Evolutionary conservation across 2,797 vertebrate genomes (phyloP).

Genomic region (Antrozous pallidus): DNA sequence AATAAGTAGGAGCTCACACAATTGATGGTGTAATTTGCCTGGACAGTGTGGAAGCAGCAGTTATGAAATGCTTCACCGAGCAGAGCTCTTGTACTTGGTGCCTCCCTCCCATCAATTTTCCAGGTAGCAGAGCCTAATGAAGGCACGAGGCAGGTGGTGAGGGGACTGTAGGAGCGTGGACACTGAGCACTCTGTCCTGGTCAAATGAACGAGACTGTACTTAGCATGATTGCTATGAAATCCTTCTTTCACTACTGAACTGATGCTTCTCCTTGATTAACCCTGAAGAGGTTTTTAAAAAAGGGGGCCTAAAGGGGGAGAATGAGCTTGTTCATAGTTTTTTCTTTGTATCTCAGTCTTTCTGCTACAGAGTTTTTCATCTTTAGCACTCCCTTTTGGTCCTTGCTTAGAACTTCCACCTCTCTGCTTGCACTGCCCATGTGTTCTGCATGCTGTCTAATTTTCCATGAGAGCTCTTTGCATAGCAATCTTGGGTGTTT

Average conservation of each 20-base stretch:
- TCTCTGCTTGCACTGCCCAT: neutral
- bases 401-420: neutral
- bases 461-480: neutral
- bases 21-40: constrained; percentile 43
- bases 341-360: neutral
- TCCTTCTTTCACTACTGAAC: neutral
- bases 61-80: constrained; percentile 51
- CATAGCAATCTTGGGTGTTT: neutral
- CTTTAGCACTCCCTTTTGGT: neutral
- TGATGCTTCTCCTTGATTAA: neutral
- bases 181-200: neutral
- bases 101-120: constrained; percentile 53
- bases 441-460: neutral
- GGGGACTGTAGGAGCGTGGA: accelerated
- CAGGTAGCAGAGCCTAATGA: constrained; percentile 23
- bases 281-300: neutral
- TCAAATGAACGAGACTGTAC: neutral
- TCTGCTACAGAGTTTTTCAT: neutral
- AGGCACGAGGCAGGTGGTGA: neutral
- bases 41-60: constrained; percentile 44
- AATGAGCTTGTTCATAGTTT: accelerated
- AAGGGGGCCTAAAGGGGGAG: accelerated
- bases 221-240: neutral
- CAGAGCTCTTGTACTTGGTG: constrained; percentile 3
- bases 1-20: constrained; percentile 56